Conservation (phyloP, 2,888 invertebrate genomes). For the Phalera bucephala region DNA sequence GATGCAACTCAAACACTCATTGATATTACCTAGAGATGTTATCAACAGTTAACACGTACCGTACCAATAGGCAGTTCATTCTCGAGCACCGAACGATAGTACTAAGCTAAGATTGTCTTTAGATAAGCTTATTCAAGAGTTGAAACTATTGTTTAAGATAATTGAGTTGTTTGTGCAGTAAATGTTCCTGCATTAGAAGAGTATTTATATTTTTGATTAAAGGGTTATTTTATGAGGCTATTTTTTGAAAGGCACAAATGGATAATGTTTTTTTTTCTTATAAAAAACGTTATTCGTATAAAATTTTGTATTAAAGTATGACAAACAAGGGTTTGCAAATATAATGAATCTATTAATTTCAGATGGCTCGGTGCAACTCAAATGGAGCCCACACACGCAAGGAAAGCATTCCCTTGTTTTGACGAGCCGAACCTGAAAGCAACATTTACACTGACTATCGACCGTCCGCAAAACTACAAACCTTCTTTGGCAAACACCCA, state of each 20-base stretch:
- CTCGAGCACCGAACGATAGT: conserved; percentile 13
- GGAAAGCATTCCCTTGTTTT: conserved; percentile 90
- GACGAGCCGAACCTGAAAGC: conserved; percentile 84
- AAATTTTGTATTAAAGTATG: too few relatives aligned
- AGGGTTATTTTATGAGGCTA: too few relatives aligned
- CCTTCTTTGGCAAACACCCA: conserved; percentile 63
- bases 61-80: conserved; percentile 8
- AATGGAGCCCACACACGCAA: conserved; percentile 86
- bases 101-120: conserved; percentile 7
- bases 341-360: too few relatives aligned
- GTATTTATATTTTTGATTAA: too few relatives aligned
- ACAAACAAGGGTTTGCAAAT: too few relatives aligned
- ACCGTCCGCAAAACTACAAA: conserved; percentile 52
- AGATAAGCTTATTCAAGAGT: conserved; percentile 5
- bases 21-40: conserved; percentile 4
- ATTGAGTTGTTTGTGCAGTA: too few relatives aligned
- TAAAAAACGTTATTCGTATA: too few relatives aligned
- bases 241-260: too few relatives aligned
- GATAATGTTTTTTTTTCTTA: too few relatives aligned
- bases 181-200: too few relatives aligned
- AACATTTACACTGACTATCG: conserved; percentile 67
- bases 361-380: conserved; percentile 88
- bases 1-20: neutral
- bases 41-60: conserved; percentile 13
- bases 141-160: too few relatives aligned